A percentile compares a stretch with the other conserved stretches of the same genome.
phyloP scores from a whole-genome alignment of 1,140 invertebrate species.

The Drosophila jambulina region DNA sequence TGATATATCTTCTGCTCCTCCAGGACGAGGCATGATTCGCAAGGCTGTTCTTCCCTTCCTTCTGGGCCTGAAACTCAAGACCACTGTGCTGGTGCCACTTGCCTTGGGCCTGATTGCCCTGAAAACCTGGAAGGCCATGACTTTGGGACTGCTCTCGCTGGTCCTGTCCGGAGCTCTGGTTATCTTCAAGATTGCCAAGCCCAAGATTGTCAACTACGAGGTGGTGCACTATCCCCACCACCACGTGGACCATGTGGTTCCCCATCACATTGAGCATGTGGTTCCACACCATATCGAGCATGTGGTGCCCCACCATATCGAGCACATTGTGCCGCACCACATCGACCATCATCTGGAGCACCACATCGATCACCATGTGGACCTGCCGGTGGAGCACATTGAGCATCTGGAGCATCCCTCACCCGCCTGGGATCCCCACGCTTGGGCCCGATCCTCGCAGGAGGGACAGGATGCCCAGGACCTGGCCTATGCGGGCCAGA shows the following conservation, averaged over 20 bases:
- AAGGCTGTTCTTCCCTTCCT: constrained; percentile 94
- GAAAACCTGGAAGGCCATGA: constrained; percentile 95
- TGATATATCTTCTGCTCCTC: not conserved
- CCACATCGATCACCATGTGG: constrained; percentile 75
- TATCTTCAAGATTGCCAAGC: constrained; percentile 93
- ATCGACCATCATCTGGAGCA: constrained; percentile 87
- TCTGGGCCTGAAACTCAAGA: constrained; percentile 93
- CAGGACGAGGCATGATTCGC: constrained; percentile 92
- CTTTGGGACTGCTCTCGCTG: constrained; percentile 92
- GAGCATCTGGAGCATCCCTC: constrained; percentile 85
- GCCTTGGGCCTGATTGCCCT: constrained; percentile 92
- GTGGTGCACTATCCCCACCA: constrained; percentile 92
- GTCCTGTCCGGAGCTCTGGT: constrained; percentile 92
- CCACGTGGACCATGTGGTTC: constrained; percentile 85
- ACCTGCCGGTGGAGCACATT: constrained; percentile 78
- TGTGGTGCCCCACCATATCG: constrained; percentile 85
- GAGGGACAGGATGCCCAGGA: constrained; percentile 87
- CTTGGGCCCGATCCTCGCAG: constrained; percentile 80
- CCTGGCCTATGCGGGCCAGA: constrained; percentile 88
- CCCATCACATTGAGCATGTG: constrained; percentile 85
- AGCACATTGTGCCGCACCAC: constrained; percentile 86
- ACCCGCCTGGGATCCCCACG: constrained; percentile 87
- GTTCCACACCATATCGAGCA: constrained; percentile 79
- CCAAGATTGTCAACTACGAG: constrained; percentile 92
- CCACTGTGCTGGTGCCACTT: constrained; percentile 91